These are phyloP conservation scores for Piaya cayana DNA, from an alignment of 2,113 vertebrate species.

Conservation along the genomic window DNA sequence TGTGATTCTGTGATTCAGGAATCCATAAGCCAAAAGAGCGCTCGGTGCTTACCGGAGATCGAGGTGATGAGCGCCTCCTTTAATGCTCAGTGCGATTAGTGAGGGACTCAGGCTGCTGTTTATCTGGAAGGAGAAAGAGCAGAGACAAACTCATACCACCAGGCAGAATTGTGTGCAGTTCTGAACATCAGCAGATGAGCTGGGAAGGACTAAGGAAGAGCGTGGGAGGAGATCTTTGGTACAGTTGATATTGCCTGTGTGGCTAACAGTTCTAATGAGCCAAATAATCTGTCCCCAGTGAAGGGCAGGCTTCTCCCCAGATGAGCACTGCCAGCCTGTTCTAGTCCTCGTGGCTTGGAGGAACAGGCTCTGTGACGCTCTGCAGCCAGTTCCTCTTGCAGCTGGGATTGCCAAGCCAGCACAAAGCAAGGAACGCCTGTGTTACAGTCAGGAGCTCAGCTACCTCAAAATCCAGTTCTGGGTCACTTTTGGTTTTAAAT, in stretches of 20 bases:
- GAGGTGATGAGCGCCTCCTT: constrained; percentile 88
- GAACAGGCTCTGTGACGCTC: not conserved
- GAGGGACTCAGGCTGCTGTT: constrained; percentile 81
- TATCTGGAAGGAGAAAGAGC: constrained; percentile 73
- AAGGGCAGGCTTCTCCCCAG: not conserved
- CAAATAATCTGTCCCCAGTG: not conserved
- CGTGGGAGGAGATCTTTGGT: not conserved
- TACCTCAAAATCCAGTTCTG: not conserved
- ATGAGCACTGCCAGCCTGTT: not conserved
- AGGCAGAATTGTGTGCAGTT: not conserved
- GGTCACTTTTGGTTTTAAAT: not conserved
- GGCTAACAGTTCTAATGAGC: not conserved
- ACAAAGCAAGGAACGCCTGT: not conserved
- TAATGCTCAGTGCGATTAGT: constrained; percentile 80
- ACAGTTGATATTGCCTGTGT: accelerated
- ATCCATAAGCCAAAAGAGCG: not conserved
- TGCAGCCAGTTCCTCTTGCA: not conserved
- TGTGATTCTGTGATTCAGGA: too few relatives aligned
- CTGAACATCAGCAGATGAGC: not conserved
- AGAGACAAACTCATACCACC: not conserved
- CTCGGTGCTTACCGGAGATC: constrained; percentile 83
- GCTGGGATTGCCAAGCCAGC: not conserved
- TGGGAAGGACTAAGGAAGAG: not conserved
- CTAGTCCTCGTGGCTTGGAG: not conserved
- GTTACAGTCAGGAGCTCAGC: not conserved